phyloP scores from a whole-genome alignment of 2,888 invertebrate genomes.

The Megamerina dolium region DNA sequence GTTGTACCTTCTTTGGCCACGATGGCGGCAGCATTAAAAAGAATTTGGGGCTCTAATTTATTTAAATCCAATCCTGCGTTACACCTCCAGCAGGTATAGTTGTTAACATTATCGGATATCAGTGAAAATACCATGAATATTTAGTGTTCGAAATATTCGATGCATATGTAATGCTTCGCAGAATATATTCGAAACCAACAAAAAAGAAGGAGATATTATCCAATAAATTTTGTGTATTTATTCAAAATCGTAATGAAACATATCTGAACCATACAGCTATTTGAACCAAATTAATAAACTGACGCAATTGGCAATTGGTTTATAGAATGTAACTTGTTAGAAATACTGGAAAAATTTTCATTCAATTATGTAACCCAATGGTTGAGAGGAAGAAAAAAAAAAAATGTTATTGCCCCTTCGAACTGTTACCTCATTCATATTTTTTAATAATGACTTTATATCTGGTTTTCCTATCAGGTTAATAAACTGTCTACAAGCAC shows the following conservation, averaged over 20 bases:
- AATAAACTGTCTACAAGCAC: slow-evolving; percentile 70
- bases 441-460: slow-evolving; percentile 22
- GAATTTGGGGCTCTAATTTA: slow-evolving; percentile 78
- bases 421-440: slow-evolving; percentile 42
- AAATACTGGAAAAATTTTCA: slow-evolving; percentile 13
- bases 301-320: too few relatives aligned
- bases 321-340: background rate
- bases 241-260: too few relatives aligned
- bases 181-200: too few relatives aligned
- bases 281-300: too few relatives aligned
- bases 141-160: too few relatives aligned
- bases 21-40: slow-evolving; percentile 84
- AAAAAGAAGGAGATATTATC: too few relatives aligned
- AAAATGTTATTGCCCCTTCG: slow-evolving; percentile 2
- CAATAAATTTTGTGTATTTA: too few relatives aligned
- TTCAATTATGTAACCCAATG: slow-evolving; percentile 38
- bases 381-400: slow-evolving; percentile 2
- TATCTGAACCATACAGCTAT: too few relatives aligned
- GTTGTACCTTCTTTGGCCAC: slow-evolving; percentile 52
- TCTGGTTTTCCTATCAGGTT: slow-evolving; percentile 54
- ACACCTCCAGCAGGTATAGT: slow-evolving; percentile 67
- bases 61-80: slow-evolving; percentile 66
- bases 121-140: too few relatives aligned
- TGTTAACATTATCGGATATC: too few relatives aligned
- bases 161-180: too few relatives aligned